Conservation (phyloP, 2,797 vertebrate species). For the Crocidura indochinensis region DNA sequence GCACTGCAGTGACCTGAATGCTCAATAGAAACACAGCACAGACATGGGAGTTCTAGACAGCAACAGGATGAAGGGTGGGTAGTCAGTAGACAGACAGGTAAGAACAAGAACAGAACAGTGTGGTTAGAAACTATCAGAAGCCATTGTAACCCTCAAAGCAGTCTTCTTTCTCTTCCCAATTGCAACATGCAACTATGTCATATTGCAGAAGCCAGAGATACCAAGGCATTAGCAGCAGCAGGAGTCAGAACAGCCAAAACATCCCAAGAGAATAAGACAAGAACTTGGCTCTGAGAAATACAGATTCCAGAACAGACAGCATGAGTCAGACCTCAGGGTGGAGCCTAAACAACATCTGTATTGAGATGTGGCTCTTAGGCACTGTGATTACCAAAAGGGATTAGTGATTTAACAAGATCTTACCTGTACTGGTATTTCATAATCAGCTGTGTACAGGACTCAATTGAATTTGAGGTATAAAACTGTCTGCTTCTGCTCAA, state of each 20-base stretch:
- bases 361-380: slow-evolving; percentile 55
- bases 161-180: background rate
- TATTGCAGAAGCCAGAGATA: background rate
- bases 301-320: background rate
- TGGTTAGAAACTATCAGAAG: background rate
- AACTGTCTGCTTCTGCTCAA: slow-evolving; percentile 56
- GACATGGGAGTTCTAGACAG: background rate
- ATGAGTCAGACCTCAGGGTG: slow-evolving; percentile 31
- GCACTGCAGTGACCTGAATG: background rate
- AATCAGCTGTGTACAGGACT: slow-evolving; percentile 67
- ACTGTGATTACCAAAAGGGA: slow-evolving; percentile 57
- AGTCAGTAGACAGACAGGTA: background rate
- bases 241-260: background rate
- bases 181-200: background rate
- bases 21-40: background rate
- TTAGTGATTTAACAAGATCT: slow-evolving; percentile 76
- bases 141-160: background rate
- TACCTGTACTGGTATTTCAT: slow-evolving; percentile 73
- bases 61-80: background rate
- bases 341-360: slow-evolving; percentile 3
- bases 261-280: background rate
- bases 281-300: slow-evolving; percentile 8
- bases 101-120: background rate
- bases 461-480: slow-evolving; percentile 75
- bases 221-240: background rate